Conservation (phyloP, 2,888 invertebrate species). For the Apoda limacodes region DNA sequence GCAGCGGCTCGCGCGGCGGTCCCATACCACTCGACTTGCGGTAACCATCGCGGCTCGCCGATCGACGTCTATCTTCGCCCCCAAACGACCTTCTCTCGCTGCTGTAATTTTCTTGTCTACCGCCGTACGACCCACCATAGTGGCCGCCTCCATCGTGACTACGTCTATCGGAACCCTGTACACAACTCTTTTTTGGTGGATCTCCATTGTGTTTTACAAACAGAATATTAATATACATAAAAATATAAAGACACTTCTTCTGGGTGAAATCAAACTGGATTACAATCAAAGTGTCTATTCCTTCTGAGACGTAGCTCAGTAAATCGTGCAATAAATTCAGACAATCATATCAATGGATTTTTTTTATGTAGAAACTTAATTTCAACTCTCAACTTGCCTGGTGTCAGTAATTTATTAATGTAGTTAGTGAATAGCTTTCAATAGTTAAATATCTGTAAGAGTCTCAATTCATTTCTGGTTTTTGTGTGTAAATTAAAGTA, state of each 20-base stretch:
- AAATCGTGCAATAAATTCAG: too few relatives aligned
- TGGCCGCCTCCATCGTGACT: constrained; percentile 69
- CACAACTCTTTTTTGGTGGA: constrained; percentile 58
- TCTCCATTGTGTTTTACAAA: constrained; percentile 42
- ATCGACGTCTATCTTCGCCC: constrained; percentile 68
- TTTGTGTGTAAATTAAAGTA: too few relatives aligned
- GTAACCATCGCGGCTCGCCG: constrained; percentile 59
- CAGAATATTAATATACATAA: constrained; percentile 26
- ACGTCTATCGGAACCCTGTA: constrained; percentile 69
- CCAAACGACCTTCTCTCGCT: constrained; percentile 60
- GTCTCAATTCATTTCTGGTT: too few relatives aligned
- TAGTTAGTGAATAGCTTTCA: too few relatives aligned
- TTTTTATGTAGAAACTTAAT: too few relatives aligned
- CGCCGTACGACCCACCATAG: constrained; percentile 64
- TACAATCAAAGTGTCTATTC: constrained; percentile 2
- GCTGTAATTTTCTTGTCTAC: constrained; percentile 69
- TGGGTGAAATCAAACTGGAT: constrained; percentile 9
- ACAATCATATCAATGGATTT: too few relatives aligned
- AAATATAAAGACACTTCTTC: constrained; percentile 16
- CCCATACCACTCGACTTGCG: constrained; percentile 62
- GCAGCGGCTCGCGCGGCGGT: constrained; percentile 54
- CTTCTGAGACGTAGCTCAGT: too few relatives aligned
- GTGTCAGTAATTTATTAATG: too few relatives aligned
- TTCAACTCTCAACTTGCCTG: too few relatives aligned
- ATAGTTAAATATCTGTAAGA: too few relatives aligned